These are phyloP conservation scores for Kuschelorhynchus macadamiae DNA, from an alignment of 2,888 invertebrate species.

Conservation along the genomic window DNA sequence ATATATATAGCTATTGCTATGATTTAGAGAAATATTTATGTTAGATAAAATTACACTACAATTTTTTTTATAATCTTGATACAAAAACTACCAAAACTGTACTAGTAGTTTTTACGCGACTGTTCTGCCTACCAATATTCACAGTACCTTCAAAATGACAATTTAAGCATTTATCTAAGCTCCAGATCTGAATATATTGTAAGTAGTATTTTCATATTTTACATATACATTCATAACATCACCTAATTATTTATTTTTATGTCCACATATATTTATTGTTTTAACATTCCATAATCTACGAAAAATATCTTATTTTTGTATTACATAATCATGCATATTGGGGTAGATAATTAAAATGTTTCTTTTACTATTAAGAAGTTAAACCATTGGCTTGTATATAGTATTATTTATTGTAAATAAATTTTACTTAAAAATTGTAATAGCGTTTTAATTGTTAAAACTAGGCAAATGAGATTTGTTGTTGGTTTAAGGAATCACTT, in stretches of 20 bases:
- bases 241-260: constrained; percentile 32
- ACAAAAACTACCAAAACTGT: no score
- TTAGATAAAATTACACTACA: no score
- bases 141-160: neutral
- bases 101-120: no score
- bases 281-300: constrained; percentile 39
- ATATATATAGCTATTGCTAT: no score
- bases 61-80: no score
- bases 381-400: constrained; percentile 35
- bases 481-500: no score
- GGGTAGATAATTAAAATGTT: constrained; percentile 27
- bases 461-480: neutral
- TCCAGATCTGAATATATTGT: neutral
- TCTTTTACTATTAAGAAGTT: constrained; percentile 26
- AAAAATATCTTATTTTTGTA: constrained; percentile 34
- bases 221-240: constrained; percentile 33
- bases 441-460: neutral
- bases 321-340: constrained; percentile 30
- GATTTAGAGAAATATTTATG: no score
- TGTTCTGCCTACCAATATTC: neutral
- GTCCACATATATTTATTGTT: constrained; percentile 31
- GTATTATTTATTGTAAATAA: constrained; percentile 47
- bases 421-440: constrained; percentile 42
- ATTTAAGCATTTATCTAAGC: neutral
- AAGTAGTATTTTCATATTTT: constrained; percentile 24